Base-by-base conservation (phyloP, 2,888 invertebrate species). In the Rhingia campestris region DNA sequence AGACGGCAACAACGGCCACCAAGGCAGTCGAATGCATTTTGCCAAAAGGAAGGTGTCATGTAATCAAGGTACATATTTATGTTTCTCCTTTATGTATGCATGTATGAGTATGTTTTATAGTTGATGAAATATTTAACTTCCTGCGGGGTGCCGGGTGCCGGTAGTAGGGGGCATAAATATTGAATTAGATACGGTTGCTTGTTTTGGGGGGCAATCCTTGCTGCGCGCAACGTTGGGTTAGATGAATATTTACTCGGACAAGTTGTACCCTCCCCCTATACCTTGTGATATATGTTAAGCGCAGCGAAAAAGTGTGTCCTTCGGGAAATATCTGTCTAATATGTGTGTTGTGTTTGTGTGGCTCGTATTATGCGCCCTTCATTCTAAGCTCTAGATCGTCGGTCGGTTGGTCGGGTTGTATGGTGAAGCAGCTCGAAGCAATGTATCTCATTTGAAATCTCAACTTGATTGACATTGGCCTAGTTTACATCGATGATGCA, bases 21-120 rank as follows among this genome's bases (percentile, higher is more conserved):
- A 35, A 14, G 41, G 7, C 43, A 59, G 63, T 51, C 59, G 73
- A 76, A 64, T 73, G 69, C 59, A 80, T 74, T 74, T 49, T 49
- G 35, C 80, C 74, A 37, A 70, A 74, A 70, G 84, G 61, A 84
- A 75, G 84, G 84, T 80, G 84, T 75, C 80, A 80, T 80, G 70
- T 75, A 80, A 75, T 75, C 70, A 75, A 84, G 84, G 84, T 70
- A 84, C 32, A 43, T 84, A 74, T 63, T 74, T 66, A 64, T 79
- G 74, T 59, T 37, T 66, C 39, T 54, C 51, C 66, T 70, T 69
- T 54, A 22, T 61, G 58, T 80, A 59, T 61, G 39, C 70, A 56
- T 64, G 64, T 74, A 58, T 79, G 43, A 58, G 53, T 45, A 49
- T 70, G 59, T 74, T 70, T 84, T 66, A 59, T 66, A 51, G 64